phyloP scores from a whole-genome alignment of 2,888 invertebrate species.

The Spatulosminthurus flaviceps region DNA sequence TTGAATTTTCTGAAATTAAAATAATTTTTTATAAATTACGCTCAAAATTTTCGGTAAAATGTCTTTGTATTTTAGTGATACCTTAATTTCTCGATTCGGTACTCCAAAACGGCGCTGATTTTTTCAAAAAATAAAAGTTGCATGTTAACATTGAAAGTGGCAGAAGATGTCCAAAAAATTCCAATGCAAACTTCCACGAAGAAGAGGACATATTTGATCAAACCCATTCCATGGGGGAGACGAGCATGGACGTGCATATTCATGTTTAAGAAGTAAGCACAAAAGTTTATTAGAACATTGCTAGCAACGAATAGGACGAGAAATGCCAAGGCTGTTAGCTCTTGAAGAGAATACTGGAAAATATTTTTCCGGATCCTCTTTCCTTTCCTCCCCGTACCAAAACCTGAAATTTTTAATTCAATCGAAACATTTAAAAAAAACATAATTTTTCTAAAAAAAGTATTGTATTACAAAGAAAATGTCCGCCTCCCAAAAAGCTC shows the following conservation, averaged over 20 bases:
- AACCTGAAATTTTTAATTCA: background rate
- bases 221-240: background rate
- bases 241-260: background rate
- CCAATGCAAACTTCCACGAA: background rate
- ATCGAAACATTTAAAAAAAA: too few species aligned
- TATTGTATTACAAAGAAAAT: too few species aligned
- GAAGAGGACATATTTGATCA: background rate
- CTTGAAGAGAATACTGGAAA: background rate
- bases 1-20: conserved; percentile 5
- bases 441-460: too few species aligned
- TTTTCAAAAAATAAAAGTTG: background rate
- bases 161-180: background rate
- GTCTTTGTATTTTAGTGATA: too few species aligned
- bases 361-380: background rate
- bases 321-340: background rate
- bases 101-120: background rate
- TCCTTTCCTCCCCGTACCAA: background rate
- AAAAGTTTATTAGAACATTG: background rate
- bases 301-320: background rate
- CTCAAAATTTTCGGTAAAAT: too few species aligned
- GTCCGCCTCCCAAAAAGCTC: too few species aligned
- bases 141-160: background rate
- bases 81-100: background rate
- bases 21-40: too few species aligned
- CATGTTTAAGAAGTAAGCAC: background rate